phyloP scores from a whole-genome alignment of 2,888 invertebrate genomes.

The Mantis religiosa region DNA sequence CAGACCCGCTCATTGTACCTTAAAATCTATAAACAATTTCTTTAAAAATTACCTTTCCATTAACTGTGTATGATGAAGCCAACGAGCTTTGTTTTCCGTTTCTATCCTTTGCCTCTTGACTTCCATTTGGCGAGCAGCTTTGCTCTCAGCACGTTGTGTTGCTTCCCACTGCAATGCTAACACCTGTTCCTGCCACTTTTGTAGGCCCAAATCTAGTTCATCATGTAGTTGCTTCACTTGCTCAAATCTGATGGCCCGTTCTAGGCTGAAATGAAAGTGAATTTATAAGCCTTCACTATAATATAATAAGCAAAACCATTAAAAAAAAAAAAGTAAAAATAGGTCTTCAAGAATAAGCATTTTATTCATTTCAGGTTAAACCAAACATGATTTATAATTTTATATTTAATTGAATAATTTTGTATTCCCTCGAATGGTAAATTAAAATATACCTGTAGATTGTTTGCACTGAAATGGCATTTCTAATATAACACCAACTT shows the following conservation, averaged over 20 bases:
- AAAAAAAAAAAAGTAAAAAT: too few species aligned
- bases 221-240: slow-evolving; percentile 40
- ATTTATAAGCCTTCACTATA: neutral
- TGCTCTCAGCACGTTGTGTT: slow-evolving; percentile 39
- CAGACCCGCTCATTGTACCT: neutral
- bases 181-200: slow-evolving; percentile 43
- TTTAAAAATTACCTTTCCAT: slow-evolving; percentile 35
- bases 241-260: slow-evolving; percentile 37
- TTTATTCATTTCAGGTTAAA: neutral
- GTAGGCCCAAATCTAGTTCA: slow-evolving; percentile 41
- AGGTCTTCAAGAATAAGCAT: too few species aligned
- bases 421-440: neutral
- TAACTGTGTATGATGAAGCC: slow-evolving; percentile 36
- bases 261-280: slow-evolving; percentile 32
- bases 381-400: neutral
- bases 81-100: slow-evolving; percentile 36
- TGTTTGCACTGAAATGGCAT: too few species aligned
- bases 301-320: too few species aligned
- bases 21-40: neutral
- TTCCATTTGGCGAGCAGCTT: slow-evolving; percentile 39
- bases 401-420: neutral
- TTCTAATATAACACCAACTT: too few species aligned
- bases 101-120: slow-evolving; percentile 36
- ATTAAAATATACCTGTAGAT: too few species aligned
- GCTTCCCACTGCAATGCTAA: slow-evolving; percentile 40